phyloP scores from a whole-genome alignment of 2,888 invertebrate genomes.

The Pachymerium ferrugineum region DNA sequence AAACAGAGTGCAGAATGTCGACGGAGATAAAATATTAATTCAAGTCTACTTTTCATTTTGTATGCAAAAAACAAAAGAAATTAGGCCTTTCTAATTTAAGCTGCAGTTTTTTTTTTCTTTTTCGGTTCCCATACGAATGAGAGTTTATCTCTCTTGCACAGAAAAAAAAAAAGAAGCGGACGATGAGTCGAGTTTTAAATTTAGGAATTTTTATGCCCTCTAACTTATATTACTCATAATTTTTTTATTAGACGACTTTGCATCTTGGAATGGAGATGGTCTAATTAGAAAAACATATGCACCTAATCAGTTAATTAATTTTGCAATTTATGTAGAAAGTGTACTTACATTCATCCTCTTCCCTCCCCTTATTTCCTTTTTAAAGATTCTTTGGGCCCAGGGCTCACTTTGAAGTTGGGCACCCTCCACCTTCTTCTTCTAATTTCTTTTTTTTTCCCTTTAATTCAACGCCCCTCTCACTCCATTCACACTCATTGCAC shows the following conservation, averaged over 20 bases:
- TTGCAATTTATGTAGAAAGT: constrained; percentile 11
- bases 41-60: no score
- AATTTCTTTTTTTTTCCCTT: constrained; percentile 3
- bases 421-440: constrained; percentile 14
- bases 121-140: neutral
- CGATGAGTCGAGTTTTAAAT: neutral
- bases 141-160: no score
- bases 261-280: neutral
- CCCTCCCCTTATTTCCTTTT: neutral
- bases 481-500: constrained; percentile 17
- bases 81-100: constrained; percentile 1
- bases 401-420: constrained; percentile 13
- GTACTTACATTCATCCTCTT: neutral
- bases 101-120: neutral
- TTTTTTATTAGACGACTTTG: neutral
- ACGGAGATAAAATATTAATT: neutral
- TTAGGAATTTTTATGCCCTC: neutral
- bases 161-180: no score
- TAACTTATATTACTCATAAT: neutral
- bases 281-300: constrained; percentile 11
- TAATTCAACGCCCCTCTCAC: neutral
- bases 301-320: constrained; percentile 20
- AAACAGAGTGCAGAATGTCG: constrained; percentile 1
- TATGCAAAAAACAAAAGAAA: no score
- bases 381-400: neutral